Percentiles rank a stretch among this genome's conserved stretches.
phyloP scores from a whole-genome alignment of 2,888 invertebrate species.

The Callimorpha dominula region DNA sequence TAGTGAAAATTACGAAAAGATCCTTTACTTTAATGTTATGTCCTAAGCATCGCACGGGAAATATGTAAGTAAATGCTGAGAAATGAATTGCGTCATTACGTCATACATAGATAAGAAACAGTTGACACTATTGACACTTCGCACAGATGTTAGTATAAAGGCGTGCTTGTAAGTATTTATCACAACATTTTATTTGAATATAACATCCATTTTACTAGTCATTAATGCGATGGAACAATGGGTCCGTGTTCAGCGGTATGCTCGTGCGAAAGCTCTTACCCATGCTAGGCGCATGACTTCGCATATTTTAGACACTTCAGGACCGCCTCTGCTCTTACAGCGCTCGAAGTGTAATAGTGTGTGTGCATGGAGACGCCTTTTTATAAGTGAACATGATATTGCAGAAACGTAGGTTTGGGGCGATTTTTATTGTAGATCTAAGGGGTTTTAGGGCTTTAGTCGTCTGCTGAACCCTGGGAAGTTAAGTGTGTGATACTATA shows the following conservation, averaged over 20 bases:
- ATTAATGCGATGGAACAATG: constrained; percentile 41
- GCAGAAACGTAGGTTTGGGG: constrained; percentile 33
- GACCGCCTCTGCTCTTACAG: constrained; percentile 47
- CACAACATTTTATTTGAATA: constrained; percentile 35
- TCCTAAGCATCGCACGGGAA: constrained; percentile 13
- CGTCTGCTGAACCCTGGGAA: constrained; percentile 11
- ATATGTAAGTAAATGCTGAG: constrained; percentile 6
- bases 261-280: constrained; percentile 44
- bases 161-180: constrained; percentile 39
- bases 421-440: neutral
- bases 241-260: constrained; percentile 30
- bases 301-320: constrained; percentile 52
- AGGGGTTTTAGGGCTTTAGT: constrained; percentile 25
- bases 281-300: constrained; percentile 45
- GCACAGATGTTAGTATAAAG: constrained; percentile 39
- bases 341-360: constrained; percentile 16
- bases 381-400: constrained; percentile 37
- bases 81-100: constrained; percentile 23
- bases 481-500: constrained; percentile 18
- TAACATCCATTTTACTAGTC: constrained; percentile 29
- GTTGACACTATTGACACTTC: constrained; percentile 18
- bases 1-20: neutral
- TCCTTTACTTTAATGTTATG: neutral
- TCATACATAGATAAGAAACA: constrained; percentile 31
- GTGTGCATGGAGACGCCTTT: constrained; percentile 37